Conservation (phyloP, 2,888 invertebrate species). For the Cerastoderma edule region DNA sequence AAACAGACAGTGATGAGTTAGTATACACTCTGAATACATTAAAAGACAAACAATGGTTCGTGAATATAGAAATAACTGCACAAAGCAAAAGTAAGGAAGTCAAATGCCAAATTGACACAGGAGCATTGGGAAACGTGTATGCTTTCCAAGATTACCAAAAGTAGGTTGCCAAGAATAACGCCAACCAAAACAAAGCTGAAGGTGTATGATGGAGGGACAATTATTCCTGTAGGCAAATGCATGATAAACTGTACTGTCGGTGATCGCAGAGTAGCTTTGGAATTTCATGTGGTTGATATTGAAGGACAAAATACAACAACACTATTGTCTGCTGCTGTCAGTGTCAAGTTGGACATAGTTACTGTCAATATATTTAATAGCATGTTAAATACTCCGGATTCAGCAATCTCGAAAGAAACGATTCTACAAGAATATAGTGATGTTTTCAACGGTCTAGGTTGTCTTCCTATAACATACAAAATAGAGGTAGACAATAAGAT, state of each 20-base stretch:
- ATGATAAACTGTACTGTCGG: conserved; percentile 10
- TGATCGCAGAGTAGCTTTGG: conserved; percentile 2
- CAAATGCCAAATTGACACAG: not conserved
- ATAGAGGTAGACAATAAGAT: conserved; percentile 31
- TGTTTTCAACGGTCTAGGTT: conserved; percentile 25
- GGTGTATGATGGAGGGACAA: not conserved
- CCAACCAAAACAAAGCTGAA: conserved; percentile 1
- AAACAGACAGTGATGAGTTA: conserved; percentile 6
- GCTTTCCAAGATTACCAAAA: no score
- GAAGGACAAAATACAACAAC: conserved; percentile 2
- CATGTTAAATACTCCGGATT: not conserved
- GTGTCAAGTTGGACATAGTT: conserved; percentile 2
- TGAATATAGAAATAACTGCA: not conserved
- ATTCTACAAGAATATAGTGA: conserved; percentile 16
- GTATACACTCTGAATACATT: conserved; percentile 9
- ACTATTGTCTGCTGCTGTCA: conserved; percentile 8
- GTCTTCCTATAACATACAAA: conserved; percentile 30
- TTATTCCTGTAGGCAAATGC: conserved; percentile 12
- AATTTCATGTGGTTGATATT: conserved; percentile 14
- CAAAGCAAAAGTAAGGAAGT: not conserved
- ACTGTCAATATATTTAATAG: conserved; percentile 8
- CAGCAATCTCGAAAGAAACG: not conserved
- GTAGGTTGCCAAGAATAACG: not conserved
- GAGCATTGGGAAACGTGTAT: not conserved
- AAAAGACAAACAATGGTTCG: conserved; percentile 15